Base-by-base conservation (phyloP, 1,140 invertebrate species). In the Brachionus rubens region DNA sequence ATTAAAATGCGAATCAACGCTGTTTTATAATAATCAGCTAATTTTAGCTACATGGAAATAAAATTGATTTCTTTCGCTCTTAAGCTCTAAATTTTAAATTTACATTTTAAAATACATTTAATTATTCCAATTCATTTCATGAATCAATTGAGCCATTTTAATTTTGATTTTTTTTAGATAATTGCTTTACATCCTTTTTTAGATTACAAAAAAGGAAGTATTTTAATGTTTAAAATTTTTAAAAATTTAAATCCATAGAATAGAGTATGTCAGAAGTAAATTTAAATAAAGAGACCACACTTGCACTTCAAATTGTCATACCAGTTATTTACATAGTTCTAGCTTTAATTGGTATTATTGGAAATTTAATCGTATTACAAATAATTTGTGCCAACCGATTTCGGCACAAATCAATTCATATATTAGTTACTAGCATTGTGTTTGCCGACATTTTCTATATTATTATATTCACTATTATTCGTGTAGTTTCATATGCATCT, bases 351-450 rank as follows among this genome's bases (percentile, higher is more conserved):
- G 72, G 24, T 6, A 47, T 75, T 40, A 40, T 56, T 30, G 72
- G 50, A 19, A 56, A 75, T 50, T 41, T 75, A 33, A 40, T 75
- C 43, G 48, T 54, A n/a, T 36, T 75, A 21, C 48, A 75, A 46
- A 40, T 54, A 54, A 56, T 75, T 28, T 75, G 72, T 33, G 72
- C 72, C 4, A 54, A 75, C 41, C 24, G 72, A 75, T 75, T 54
- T 75, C 48, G 72, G n/a, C 72, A 54, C 30, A 75, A 75, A 75
- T 54, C 48, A 24, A 54, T 75, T 75, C 72, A 75, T 41, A 6
- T 59, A 56, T 26, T 75, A 9, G 14, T 56, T n/a, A 46, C 26
- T 24, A 75, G 46, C 19, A 43, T 56, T 28, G n/a, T 46, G 7
- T 30, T 75, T 12, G 72, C 36, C 6, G 72, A 54, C 21, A n/a